Conservation (phyloP, 2,888 invertebrate genomes). For the Synanthedon myopaeformis region DNA sequence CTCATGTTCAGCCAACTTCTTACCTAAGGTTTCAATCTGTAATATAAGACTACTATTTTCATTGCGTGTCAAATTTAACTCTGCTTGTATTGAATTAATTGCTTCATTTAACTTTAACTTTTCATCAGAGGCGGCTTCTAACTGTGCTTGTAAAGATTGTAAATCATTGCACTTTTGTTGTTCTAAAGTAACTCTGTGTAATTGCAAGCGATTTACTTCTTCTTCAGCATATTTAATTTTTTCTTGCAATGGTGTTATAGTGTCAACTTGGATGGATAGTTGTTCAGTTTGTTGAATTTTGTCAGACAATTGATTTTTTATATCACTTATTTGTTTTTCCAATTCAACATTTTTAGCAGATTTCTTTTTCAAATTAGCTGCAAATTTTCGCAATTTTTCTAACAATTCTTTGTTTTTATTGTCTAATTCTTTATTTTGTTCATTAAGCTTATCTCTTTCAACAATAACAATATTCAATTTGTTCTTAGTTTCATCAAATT, state of each 20-base stretch:
- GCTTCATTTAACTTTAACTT: conserved; percentile 24
- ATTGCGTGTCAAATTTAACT: conserved; percentile 28
- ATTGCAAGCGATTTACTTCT: conserved; percentile 40
- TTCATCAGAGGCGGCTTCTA: conserved; percentile 21
- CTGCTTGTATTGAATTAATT: conserved; percentile 26
- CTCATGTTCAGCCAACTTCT: conserved; percentile 51
- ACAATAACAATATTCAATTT: conserved; percentile 43
- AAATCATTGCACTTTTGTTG: conserved; percentile 35
- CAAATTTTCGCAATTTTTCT: conserved; percentile 84
- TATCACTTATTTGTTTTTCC: conserved; percentile 61
- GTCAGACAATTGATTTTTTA: conserved; percentile 35
- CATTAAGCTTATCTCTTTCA: conserved; percentile 51
- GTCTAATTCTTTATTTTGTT: conserved; percentile 54
- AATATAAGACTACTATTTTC: conserved; percentile 31
- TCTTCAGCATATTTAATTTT: conserved; percentile 50
- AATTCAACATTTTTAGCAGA: conserved; percentile 73
- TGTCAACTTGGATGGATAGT: conserved; percentile 39
- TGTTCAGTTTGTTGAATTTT: conserved; percentile 44
- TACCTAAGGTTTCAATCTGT: conserved; percentile 43
- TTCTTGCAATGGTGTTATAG: conserved; percentile 43
- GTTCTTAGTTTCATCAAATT: conserved; percentile 47
- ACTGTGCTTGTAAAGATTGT: conserved; percentile 27
- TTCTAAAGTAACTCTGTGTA: conserved; percentile 31
- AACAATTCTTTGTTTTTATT: conserved; percentile 76
- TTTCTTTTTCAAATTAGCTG: conserved; percentile 81